These are phyloP conservation scores for Ornithoptera alexandrae DNA, from an alignment of 2,888 invertebrate species.

Conservation along the genomic window DNA sequence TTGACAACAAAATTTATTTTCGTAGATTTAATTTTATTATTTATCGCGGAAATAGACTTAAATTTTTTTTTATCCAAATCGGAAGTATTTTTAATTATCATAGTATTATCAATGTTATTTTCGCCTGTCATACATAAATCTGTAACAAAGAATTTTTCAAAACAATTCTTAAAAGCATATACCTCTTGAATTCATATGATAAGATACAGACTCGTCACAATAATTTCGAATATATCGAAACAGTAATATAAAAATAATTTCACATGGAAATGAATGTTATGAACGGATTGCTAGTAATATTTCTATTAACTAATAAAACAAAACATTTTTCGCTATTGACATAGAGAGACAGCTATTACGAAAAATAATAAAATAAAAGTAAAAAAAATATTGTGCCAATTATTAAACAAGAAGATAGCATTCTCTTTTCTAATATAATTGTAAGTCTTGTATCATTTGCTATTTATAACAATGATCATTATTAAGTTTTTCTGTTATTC, in stretches of 20 bases:
- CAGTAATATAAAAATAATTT: conserved; percentile 7
- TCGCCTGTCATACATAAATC: neutral
- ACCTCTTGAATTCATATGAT: neutral
- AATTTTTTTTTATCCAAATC: conserved; percentile 8
- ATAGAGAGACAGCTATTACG: conserved; percentile 20
- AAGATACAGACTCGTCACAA: conserved; percentile 41
- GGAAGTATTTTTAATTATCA: conserved; percentile 30
- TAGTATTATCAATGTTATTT: conserved; percentile 1
- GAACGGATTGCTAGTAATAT: conserved; percentile 9
- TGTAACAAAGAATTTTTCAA: neutral
- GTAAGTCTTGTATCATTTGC: too few species aligned
- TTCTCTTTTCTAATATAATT: neutral
- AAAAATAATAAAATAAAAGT: conserved; percentile 1
- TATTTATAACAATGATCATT: too few species aligned
- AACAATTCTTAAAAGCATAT: neutral
- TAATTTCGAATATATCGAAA: conserved; percentile 54
- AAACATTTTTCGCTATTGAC: conserved; percentile 49
- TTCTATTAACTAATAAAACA: conserved; percentile 24
- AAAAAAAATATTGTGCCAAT: conserved; percentile 26
- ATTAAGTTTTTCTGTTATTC: too few species aligned
- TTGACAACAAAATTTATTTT: conserved; percentile 14
- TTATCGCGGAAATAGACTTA: conserved; percentile 12
- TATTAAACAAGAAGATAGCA: neutral
- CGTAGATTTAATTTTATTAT: conserved; percentile 13
- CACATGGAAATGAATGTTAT: conserved; percentile 24